Evolutionary conservation across 1,140 invertebrate species (phyloP), one percentile per base, ranked within the genome.

Genomic region (Chymomyza costata): DNA sequence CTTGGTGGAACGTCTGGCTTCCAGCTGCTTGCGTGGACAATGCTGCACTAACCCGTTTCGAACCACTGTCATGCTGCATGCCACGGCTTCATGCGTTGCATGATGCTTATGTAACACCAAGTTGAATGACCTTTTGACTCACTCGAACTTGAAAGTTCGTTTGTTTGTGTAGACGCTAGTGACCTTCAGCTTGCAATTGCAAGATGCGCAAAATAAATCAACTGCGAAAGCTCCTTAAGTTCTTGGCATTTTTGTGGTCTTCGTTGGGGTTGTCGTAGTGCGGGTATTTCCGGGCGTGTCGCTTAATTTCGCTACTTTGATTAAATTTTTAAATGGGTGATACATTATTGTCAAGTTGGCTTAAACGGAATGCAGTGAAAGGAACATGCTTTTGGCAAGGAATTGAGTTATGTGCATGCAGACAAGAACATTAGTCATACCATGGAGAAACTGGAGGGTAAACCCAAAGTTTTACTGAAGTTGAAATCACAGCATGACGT

Each of bases 51-150:
- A n/a, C n/a, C n/a, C n/a, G n/a, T n/a, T n/a, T n/a, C n/a, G n/a
- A n/a, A n/a, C n/a, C n/a, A n/a, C n/a, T n/a, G n/a, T n/a, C 3
- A 25, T 25, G 19, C 32, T 46, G 40, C 58, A 61, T 41, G 52
- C 62, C 49, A 62, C 57, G 25, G n/a, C n/a, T n/a, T n/a, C n/a
- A n/a, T n/a, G n/a, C n/a, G n/a, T n/a, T n/a, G n/a, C n/a, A 49
- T 56, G 38, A 76, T 61, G 65, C 65, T 76, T 76, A 70, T 70
- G 65, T 62, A 70, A 74, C 34, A 32, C 19, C 6, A 50, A 68
- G 70, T 76, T 74, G 70, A 74, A 74, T 76, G 70, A 74, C 70
- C 58, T 32, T 55, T 25, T 37, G 31, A 11, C 35, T 61, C 21
- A 25, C 21, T 25, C 21, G 53, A 61, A 61, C 58, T 56, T 61